phyloP scores from a whole-genome alignment of 2,888 invertebrate genomes.

The Volucella zonaria region DNA sequence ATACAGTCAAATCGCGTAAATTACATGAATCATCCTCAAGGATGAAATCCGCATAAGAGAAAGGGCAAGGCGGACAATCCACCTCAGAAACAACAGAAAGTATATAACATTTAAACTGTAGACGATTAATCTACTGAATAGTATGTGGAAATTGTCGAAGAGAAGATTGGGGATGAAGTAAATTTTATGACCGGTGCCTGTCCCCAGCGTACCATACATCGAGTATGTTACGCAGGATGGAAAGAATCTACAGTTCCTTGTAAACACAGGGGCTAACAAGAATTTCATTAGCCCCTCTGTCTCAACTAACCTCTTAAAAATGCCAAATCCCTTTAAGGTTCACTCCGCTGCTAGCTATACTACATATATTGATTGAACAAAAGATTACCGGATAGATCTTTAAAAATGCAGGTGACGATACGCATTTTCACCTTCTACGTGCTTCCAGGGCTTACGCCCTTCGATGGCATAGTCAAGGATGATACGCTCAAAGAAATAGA shows the following conservation, averaged over 20 bases:
- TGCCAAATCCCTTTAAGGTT: constrained; percentile 40
- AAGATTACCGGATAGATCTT: constrained; percentile 53
- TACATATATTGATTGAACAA: constrained; percentile 24
- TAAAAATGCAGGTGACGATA: constrained; percentile 34
- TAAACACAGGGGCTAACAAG: constrained; percentile 21
- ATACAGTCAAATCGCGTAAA: too few species aligned
- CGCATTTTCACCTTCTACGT: constrained; percentile 51
- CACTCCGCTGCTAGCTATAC: constrained; percentile 51
- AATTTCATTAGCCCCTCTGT: constrained; percentile 29
- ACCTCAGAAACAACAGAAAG: not conserved
- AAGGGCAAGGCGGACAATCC: too few species aligned
- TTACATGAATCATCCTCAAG: too few species aligned
- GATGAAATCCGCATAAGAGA: too few species aligned
- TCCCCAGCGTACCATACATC: constrained; percentile 51
- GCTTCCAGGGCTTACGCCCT: constrained; percentile 51
- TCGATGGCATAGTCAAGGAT: constrained; percentile 70
- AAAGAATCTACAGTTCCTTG: constrained; percentile 44
- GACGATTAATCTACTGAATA: not conserved
- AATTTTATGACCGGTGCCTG: too few species aligned
- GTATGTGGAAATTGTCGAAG: not conserved
- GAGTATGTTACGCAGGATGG: constrained; percentile 36
- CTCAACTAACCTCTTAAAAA: constrained; percentile 4
- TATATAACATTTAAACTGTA: not conserved
- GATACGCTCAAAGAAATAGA: constrained; percentile 62
- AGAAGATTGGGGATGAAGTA: constrained; percentile 25